A percentile compares a stretch with the other conserved stretches of the same genome.
Evolutionary conservation across 53 echinoderm and acorn worm species (phyloP).

Genomic region (Holothuria scabra): DNA sequence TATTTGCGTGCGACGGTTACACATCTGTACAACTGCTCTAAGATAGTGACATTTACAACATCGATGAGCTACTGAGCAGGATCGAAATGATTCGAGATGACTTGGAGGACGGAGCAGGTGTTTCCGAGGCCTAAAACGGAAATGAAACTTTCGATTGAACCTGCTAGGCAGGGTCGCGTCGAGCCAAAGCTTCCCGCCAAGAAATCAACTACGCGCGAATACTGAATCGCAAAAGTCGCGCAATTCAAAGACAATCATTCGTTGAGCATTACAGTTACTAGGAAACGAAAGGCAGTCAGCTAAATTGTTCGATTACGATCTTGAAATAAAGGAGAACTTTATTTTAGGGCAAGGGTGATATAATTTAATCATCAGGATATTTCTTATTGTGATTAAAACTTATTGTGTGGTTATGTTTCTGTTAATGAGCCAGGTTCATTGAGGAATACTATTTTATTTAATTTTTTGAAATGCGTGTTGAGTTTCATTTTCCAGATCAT

Average conservation of each 20-base stretch:
- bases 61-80: neutral
- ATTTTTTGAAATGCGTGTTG: too few relatives aligned
- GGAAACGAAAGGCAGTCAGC: too few relatives aligned
- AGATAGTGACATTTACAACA: slow-evolving; percentile 11
- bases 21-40: neutral
- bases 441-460: too few relatives aligned
- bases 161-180: slow-evolving; percentile 23
- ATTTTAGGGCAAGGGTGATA: too few relatives aligned
- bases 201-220: neutral
- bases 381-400: too few relatives aligned
- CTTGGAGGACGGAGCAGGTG: slow-evolving; percentile 44
- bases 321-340: too few relatives aligned
- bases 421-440: too few relatives aligned
- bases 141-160: slow-evolving; percentile 61
- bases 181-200: slow-evolving; percentile 17
- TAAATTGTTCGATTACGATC: too few relatives aligned
- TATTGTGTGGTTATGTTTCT: too few relatives aligned
- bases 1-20: slow-evolving; percentile 6
- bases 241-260: neutral
- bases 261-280: neutral
- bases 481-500: too few relatives aligned
- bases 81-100: slow-evolving; percentile 14
- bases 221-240: slow-evolving; percentile 5
- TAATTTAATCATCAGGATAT: too few relatives aligned
- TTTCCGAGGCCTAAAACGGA: slow-evolving; percentile 44